These are phyloP conservation scores for Lanistes nyassanus DNA, from an alignment of 1,140 invertebrate genomes.

Conservation along the genomic window DNA sequence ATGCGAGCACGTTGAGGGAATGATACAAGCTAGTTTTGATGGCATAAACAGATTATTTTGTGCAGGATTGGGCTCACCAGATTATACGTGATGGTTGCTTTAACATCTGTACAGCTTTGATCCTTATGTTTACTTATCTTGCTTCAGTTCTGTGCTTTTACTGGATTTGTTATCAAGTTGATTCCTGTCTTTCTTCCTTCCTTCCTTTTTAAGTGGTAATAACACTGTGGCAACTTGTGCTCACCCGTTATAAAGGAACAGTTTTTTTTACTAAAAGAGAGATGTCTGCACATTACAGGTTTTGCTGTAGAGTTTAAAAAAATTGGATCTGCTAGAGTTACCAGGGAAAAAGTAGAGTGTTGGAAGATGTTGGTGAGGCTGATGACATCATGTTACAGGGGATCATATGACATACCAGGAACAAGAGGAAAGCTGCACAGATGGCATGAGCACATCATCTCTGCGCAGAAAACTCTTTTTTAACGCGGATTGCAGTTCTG, in stretches of 20 bases:
- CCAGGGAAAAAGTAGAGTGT: too few relatives aligned
- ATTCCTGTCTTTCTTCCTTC: not conserved
- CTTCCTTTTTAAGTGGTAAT: not conserved
- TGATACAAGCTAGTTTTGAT: too few relatives aligned
- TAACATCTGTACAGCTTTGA: too few relatives aligned
- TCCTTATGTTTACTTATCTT: too few relatives aligned
- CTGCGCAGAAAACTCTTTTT: constrained; percentile 60
- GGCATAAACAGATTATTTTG: too few relatives aligned
- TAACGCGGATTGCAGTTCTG: constrained; percentile 49
- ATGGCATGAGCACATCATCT: constrained; percentile 54
- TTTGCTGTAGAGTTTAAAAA: too few relatives aligned
- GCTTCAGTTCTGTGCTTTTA: not conserved
- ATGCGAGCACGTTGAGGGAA: too few relatives aligned
- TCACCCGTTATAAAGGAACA: not conserved
- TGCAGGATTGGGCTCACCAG: too few relatives aligned
- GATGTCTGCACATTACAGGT: not conserved
- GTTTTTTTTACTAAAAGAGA: not conserved
- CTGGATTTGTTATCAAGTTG: not conserved
- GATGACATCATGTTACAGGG: constrained; percentile 23
- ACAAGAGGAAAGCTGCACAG: constrained; percentile 26
- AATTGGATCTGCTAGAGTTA: too few relatives aligned
- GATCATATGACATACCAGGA: constrained; percentile 47
- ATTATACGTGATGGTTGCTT: too few relatives aligned
- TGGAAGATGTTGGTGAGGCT: not conserved
- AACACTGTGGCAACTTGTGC: not conserved